Evolutionary conservation across 53 echinoderm and acorn worm genomes (phyloP), one percentile per base, ranked within the genome.

Genomic region (Henricia sp.): DNA sequence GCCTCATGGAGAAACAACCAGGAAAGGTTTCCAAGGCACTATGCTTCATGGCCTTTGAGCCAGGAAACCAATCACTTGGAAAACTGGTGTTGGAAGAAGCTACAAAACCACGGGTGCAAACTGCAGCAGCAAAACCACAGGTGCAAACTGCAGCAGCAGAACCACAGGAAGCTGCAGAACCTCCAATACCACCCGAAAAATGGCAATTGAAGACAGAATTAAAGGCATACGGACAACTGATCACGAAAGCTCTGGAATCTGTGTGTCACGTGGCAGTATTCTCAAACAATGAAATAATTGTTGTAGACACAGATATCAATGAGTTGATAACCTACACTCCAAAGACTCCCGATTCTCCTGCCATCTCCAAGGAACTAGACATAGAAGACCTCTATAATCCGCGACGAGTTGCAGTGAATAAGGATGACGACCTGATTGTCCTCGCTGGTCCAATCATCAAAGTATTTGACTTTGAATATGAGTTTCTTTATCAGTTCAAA

Each of bases 391-490:
- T 60, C 1, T 10, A 16, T 29, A 33, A 4, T 11, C 62, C 32
- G 14, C 29, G 62, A 11, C 33, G 27, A 3, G 28, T 60, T 12
- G 62, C 39, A 8, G 67, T 67, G 21, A 67, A 37, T 24, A 67
- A 67, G 67, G 37, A 67, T 38, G 38, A 67, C 38, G 1, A 67
- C 6, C 67, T 67, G 3, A 23, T 67, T 67, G 67, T 38, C 39
- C 38, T 67, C 3, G 13, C n/a, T 38, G 3, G 21, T 19, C 39
- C 67, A 2, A 34, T 20, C 0, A 36, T 72, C 72, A 53, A 52
- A 37, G 24, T 48, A 5, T 32, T 53, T 8, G 33, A 72, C 52
- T 32, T 32, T 6, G 12, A 13, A 29, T 34, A 30, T 48, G 32
- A 72, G 52, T 34, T 52, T 11, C 34, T 72, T 21, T 12, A 12